These are phyloP conservation scores for Melanostoma scalare DNA, from an alignment of 2,888 invertebrate species.

Conservation along the genomic window DNA sequence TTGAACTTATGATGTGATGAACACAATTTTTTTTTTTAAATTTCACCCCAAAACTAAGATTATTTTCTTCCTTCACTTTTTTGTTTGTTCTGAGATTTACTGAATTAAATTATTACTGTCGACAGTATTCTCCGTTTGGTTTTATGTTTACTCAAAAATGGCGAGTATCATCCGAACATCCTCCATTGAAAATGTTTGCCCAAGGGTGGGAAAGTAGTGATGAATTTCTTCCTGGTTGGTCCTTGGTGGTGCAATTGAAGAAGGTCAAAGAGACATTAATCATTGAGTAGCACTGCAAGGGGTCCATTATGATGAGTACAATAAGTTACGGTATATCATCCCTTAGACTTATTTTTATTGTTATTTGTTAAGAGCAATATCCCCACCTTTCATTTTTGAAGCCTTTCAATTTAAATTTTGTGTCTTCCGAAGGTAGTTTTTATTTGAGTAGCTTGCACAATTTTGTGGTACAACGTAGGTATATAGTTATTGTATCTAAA, in stretches of 20 bases:
- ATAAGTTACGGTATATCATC: conserved; percentile 68
- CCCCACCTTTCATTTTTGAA: conserved; percentile 30
- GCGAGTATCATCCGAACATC: conserved; percentile 48
- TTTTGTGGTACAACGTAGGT: conserved; percentile 52
- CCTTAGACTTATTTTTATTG: conserved; percentile 53
- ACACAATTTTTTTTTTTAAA: conserved; percentile 27
- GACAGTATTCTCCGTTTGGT: conserved; percentile 44
- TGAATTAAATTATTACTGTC: conserved; percentile 58
- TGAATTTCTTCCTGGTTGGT: conserved; percentile 72
- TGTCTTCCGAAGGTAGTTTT: conserved; percentile 11
- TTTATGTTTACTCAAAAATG: conserved; percentile 60
- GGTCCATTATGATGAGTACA: conserved; percentile 70
- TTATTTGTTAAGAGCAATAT: conserved; percentile 28
- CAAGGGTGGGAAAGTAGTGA: conserved; percentile 62
- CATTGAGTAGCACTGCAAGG: conserved; percentile 55
- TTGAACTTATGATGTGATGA: conserved; percentile 61
- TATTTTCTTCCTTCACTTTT: conserved; percentile 18
- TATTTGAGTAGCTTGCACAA: conserved; percentile 13
- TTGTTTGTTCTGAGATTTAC: conserved; percentile 61
- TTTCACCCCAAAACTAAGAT: conserved; percentile 49
- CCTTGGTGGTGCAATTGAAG: conserved; percentile 33
- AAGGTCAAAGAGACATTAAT: conserved; percentile 62
- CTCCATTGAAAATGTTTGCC: conserved; percentile 22
- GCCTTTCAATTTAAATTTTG: conserved; percentile 26
- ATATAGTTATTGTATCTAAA: conserved; percentile 14